Percentiles rank a stretch among this genome's conserved stretches.
These are phyloP conservation scores for Cephus nigrinus DNA, from an alignment of 2,888 invertebrate genomes.

Conservation along the genomic window DNA sequence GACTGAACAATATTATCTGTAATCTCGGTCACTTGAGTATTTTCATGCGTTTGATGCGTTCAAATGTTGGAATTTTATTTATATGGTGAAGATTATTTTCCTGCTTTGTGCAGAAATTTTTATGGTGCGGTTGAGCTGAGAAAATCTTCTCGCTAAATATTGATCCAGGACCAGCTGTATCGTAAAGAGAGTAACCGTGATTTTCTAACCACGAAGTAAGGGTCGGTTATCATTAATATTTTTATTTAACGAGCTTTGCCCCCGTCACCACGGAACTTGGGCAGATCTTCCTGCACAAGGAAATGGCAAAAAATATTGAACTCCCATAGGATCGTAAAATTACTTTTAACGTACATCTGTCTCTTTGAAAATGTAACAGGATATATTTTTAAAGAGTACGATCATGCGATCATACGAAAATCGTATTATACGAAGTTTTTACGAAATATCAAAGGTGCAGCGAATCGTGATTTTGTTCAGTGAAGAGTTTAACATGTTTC, in stretches of 20 bases:
- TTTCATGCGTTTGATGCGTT: not conserved
- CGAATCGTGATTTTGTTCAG: not conserved
- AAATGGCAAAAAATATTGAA: not conserved
- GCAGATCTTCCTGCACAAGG: not conserved
- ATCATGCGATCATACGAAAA: no score
- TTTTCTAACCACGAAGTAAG: not conserved
- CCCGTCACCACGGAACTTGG: no score
- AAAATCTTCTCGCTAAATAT: not conserved
- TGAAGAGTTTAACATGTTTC: not conserved
- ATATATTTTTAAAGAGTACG: no score
- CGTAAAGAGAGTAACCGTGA: not conserved
- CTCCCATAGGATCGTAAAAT: no score
- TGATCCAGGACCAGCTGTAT: not conserved
- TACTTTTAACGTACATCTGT: no score
- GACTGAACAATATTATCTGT: no score
- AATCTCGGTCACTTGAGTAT: no score
- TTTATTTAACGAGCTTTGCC: not conserved
- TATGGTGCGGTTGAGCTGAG: no score
- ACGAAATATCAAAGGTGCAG: no score
- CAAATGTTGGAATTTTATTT: not conserved
- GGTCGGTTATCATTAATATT: not conserved
- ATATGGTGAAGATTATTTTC: not conserved
- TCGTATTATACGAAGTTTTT: no score
- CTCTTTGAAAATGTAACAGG: no score
- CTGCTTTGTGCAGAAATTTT: no score